A percentile compares a stretch with the other conserved stretches of the same genome.
phyloP scores from a whole-genome alignment of 2,113 vertebrate genomes.

The Cyprinodon variegatus region DNA sequence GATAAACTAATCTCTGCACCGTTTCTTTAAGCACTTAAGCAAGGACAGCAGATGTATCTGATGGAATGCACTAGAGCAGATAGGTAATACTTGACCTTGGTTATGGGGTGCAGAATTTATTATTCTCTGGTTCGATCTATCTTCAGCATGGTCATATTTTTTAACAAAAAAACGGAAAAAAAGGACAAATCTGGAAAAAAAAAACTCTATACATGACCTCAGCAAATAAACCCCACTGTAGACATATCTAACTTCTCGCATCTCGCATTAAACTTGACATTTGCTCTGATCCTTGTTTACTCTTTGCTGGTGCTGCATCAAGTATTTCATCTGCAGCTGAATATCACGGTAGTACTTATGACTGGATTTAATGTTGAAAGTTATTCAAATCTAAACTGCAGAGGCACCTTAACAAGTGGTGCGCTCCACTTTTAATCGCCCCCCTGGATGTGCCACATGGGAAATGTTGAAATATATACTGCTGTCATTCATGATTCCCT shows the following conservation, averaged over 20 bases:
- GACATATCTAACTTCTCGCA: constrained; percentile 42
- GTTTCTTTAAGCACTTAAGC: constrained; percentile 36
- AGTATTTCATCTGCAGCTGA: constrained; percentile 61
- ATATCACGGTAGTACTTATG: constrained; percentile 53
- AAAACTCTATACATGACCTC: constrained; percentile 29
- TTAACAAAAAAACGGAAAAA: constrained; percentile 22
- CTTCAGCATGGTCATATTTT: constrained; percentile 16
- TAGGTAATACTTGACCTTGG: constrained; percentile 53
- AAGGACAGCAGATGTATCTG: constrained; percentile 37
- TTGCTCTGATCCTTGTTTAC: constrained; percentile 48
- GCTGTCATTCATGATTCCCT: constrained; percentile 58
- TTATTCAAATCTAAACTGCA: constrained; percentile 67
- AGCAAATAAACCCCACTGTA: constrained; percentile 55
- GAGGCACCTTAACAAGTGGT: constrained; percentile 36
- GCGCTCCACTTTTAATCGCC: constrained; percentile 65
- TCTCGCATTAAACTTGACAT: constrained; percentile 57
- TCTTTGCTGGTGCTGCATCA: constrained; percentile 37
- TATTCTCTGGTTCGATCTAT: constrained; percentile 34
- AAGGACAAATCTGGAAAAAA: constrained; percentile 28
- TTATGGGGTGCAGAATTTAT: constrained; percentile 35
- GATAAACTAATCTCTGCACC: constrained; percentile 38
- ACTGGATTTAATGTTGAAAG: constrained; percentile 58
- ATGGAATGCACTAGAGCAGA: constrained; percentile 27
- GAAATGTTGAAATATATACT: constrained; percentile 62
- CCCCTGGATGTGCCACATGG: constrained; percentile 63